Conservation (phyloP, 2,113 vertebrate species). For the Ictidomys tridecemlineatus region DNA sequence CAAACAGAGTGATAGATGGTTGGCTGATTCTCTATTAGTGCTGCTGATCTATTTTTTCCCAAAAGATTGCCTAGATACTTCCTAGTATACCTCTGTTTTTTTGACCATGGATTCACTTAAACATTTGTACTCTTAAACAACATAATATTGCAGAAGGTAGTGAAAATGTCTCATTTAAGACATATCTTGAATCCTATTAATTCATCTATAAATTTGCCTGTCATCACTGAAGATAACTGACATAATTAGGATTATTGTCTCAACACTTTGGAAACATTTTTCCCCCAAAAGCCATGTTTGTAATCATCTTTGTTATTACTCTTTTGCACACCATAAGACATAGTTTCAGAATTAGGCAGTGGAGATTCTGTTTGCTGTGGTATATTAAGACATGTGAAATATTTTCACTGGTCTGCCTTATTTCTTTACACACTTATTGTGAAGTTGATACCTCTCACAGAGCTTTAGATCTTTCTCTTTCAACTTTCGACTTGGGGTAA, state of each 20-base stretch:
- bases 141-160: background rate
- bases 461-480: slow-evolving; percentile 37
- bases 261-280: background rate
- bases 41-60: background rate
- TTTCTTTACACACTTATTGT: background rate
- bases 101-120: background rate
- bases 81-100: background rate
- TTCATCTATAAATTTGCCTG: slow-evolving; percentile 20
- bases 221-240: slow-evolving; percentile 20
- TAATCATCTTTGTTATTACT: background rate
- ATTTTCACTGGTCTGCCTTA: background rate
- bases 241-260: slow-evolving; percentile 9
- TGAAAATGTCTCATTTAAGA: background rate
- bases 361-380: background rate
- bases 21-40: background rate
- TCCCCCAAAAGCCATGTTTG: background rate
- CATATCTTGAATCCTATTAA: background rate
- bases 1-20: background rate
- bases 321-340: background rate
- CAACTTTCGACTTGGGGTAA: slow-evolving; percentile 41
- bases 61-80: background rate
- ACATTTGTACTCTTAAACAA: background rate
- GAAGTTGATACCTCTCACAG: background rate
- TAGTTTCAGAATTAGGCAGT: background rate
- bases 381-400: background rate